These are phyloP conservation scores for Oscheius sp. DNA, from an alignment of 2,888 invertebrate species.

Conservation along the genomic window DNA sequence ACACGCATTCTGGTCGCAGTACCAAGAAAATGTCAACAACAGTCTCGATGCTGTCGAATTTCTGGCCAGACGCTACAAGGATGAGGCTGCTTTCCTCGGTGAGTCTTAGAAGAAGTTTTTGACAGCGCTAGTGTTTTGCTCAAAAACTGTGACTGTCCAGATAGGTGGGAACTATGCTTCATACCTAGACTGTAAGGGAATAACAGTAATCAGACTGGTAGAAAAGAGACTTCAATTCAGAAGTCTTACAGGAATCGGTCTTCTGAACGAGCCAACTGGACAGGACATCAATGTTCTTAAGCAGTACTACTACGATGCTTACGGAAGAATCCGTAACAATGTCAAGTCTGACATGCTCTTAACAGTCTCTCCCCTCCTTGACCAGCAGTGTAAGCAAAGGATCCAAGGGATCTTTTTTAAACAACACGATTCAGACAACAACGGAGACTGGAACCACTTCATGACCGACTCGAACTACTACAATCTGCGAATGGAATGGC, in stretches of 20 bases:
- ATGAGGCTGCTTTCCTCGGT: slow-evolving; percentile 22
- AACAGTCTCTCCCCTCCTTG: not conserved
- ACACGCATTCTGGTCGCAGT: slow-evolving; percentile 18
- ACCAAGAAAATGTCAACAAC: slow-evolving; percentile 26
- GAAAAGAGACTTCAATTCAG: not conserved
- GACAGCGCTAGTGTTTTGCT: too few species aligned
- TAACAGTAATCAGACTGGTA: not conserved
- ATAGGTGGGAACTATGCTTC: too few species aligned
- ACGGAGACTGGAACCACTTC: slow-evolving; percentile 12
- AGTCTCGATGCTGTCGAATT: slow-evolving; percentile 14
- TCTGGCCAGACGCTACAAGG: slow-evolving; percentile 10
- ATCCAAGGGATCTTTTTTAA: not conserved
- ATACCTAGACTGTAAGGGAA: too few species aligned
- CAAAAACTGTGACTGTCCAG: too few species aligned
- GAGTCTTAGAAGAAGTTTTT: not conserved
- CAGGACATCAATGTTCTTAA: slow-evolving; percentile 13
- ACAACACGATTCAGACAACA: not conserved
- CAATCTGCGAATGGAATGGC: slow-evolving; percentile 24
- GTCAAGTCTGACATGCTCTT: slow-evolving; percentile 10
- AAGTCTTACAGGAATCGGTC: slow-evolving; percentile 5
- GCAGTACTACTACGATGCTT: slow-evolving; percentile 27
- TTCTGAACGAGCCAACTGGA: slow-evolving; percentile 6
- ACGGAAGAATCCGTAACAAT: slow-evolving; percentile 17
- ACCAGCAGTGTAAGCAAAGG: slow-evolving; percentile 11
- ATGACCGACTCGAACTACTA: not conserved